Evolutionary conservation across 1,140 invertebrate species (phyloP).

Genomic region (Lanistes nyassanus): DNA sequence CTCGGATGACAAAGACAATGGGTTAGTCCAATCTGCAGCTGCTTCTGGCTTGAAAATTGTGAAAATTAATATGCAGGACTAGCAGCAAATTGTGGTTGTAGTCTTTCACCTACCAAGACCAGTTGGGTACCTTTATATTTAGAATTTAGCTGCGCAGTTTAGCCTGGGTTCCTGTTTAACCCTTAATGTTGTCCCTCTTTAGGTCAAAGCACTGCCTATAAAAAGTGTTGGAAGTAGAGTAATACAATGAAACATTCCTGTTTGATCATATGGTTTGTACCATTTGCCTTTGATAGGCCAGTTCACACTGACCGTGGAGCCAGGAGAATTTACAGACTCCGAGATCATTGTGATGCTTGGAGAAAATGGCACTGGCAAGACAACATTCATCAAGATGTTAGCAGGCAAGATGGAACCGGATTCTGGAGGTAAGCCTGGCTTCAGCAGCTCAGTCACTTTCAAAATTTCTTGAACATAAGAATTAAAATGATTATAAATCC

Average conservation of each 20-base stretch:
- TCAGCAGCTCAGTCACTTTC: background rate
- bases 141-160: too few relatives aligned
- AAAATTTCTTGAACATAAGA: background rate
- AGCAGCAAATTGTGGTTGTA: too few relatives aligned
- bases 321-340: constrained; percentile 98
- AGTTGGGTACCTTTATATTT: too few relatives aligned
- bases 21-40: constrained; percentile 60
- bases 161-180: too few relatives aligned
- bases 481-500: background rate
- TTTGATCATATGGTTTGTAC: background rate
- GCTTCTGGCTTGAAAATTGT: too few relatives aligned
- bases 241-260: too few relatives aligned
- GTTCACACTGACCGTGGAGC: constrained; percentile 83
- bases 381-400: constrained; percentile 98
- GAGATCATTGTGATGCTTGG: constrained; percentile 98
- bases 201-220: too few relatives aligned
- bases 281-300: constrained; percentile 71
- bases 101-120: too few relatives aligned
- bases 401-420: constrained; percentile 95
- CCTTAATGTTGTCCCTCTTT: too few relatives aligned
- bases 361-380: constrained; percentile 99
- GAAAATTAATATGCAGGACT: too few relatives aligned
- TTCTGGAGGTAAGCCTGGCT: constrained; percentile 75
- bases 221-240: too few relatives aligned
- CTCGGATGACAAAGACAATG: constrained; percentile 79